These are phyloP conservation scores for Heterotilapia buettikoferi DNA, from an alignment of 2,113 vertebrate species.

Conservation along the genomic window DNA sequence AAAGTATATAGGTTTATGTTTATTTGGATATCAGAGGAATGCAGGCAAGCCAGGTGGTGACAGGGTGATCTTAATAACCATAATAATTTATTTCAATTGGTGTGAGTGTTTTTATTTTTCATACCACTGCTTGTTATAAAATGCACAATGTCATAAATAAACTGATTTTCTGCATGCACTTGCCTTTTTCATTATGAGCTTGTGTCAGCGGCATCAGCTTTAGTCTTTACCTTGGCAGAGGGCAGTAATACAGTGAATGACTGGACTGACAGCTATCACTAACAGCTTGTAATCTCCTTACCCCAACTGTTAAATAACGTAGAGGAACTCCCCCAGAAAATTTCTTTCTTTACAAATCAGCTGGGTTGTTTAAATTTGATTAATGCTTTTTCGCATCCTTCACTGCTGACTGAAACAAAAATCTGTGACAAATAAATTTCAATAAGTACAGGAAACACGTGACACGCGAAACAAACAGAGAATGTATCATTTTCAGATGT, in stretches of 20 bases:
- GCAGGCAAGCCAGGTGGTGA: neutral
- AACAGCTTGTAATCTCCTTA: neutral
- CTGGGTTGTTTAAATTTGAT: neutral
- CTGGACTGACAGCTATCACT: neutral
- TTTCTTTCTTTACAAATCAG: neutral
- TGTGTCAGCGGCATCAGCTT: neutral
- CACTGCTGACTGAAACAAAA: neutral
- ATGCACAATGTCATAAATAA: neutral
- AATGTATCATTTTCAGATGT: neutral
- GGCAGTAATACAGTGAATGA: neutral
- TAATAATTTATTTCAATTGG: neutral
- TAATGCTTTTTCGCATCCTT: neutral
- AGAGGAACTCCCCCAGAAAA: neutral
- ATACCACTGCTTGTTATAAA: neutral
- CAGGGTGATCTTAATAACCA: neutral
- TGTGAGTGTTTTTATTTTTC: neutral
- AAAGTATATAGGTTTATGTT: neutral
- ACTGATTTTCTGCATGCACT: neutral
- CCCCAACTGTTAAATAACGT: neutral
- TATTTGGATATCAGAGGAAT: neutral
- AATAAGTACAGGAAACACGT: neutral
- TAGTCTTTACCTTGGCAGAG: neutral
- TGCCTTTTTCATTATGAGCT: neutral
- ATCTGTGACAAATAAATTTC: neutral
- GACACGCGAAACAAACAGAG: neutral